Percentiles rank a stretch among this genome's conserved stretches.
phyloP scores from a whole-genome alignment of 2,113 vertebrate genomes.

The Dicaeum eximium region DNA sequence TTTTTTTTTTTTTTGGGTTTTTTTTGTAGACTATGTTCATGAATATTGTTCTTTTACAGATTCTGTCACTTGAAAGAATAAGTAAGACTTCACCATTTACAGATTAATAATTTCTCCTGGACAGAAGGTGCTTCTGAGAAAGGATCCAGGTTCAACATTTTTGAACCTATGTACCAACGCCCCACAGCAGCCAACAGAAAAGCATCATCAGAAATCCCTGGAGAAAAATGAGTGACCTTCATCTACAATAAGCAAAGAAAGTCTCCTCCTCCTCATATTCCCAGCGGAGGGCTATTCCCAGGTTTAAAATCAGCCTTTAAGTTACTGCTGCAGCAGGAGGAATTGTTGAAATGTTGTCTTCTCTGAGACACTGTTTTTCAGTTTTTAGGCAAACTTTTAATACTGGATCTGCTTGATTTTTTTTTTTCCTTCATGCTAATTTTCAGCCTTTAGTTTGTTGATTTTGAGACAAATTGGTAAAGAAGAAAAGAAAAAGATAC shows the following conservation, averaged over 20 bases:
- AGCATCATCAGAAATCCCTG: neutral
- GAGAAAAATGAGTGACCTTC: neutral
- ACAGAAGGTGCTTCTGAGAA: neutral
- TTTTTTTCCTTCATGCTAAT: neutral
- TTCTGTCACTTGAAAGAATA: neutral
- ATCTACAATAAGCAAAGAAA: neutral
- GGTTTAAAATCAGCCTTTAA: neutral
- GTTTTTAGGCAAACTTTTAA: neutral
- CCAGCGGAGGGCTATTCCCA: neutral
- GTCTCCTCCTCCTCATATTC: neutral
- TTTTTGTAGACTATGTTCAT: neutral
- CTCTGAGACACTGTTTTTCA: neutral
- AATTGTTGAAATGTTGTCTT: neutral
- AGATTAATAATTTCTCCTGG: neutral
- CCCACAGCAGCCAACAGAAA: neutral
- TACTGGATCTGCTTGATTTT: neutral
- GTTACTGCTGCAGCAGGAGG: neutral
- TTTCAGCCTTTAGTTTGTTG: neutral
- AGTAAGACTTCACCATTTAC: neutral
- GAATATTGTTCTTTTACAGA: neutral
- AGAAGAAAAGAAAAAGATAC: neutral
- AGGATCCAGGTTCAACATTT: neutral
- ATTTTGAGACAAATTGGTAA: neutral
- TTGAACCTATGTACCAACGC: accelerated
- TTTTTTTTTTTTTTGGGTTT: too few relatives aligned